Base-by-base conservation (phyloP, 2,113 vertebrate species). In the Pachyramphus minor region DNA sequence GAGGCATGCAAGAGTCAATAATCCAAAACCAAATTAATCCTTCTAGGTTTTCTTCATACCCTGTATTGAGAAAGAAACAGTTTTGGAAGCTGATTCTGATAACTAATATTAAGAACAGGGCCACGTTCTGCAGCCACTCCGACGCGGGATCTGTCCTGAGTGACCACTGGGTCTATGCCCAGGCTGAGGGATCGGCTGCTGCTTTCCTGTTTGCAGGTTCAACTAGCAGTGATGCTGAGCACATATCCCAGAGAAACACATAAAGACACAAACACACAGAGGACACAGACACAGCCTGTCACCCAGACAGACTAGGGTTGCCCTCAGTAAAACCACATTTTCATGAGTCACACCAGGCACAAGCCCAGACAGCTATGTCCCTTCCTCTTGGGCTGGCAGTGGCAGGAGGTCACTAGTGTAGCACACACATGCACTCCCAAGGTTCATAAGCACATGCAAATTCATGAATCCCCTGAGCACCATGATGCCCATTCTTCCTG, bases 401-500 rank as follows among this genome's bases (percentile, higher is more conserved):
- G 9, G 7, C 19, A 27, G 20, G 17, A 41, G 4, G 4, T 27
- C 44, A 16, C 15, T 24, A 19, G 8, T 15, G 17, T 27, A 71
- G 33, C 8, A 25, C 33, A 21, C 12, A 25, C 0, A 0, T 5
- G 2, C 15, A 28, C 9, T 30, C 35, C 37, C 14, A 22, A 81
- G 18, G 28, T 37, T 37, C 30, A 56, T 11, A n/a, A 39, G 5
- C 4, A 14, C 6, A 21, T 0, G 0, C 8, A 30, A 2, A 2
- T 44, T 41, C 3, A 6, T 1, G 1, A n/a, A 39, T 28, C 3
- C 6, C 5, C 24, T 8, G 3, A 33, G 21, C 9, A 53, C 14
- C 1, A 1, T 4, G 12, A 47, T 0, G 2, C 4, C 5, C 11
- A 1, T 4, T 42, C 23, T 64, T 56, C 6, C 45, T 20, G 3